Base-by-base conservation (phyloP, 2,888 invertebrate species). In the Ariolimax columbianus region DNA sequence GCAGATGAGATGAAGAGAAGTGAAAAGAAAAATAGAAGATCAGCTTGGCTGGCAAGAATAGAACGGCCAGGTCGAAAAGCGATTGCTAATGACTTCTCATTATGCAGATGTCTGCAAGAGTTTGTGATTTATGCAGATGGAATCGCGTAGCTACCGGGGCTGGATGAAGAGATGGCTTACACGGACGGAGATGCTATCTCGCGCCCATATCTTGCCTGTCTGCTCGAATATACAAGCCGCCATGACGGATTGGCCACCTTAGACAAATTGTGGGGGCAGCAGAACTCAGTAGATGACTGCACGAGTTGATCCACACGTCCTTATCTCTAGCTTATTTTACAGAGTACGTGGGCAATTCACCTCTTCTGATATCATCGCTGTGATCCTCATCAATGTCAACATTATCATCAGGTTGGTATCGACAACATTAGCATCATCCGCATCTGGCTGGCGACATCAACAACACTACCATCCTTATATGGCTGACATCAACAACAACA, bases 41-140 rank as follows among this genome's bases (percentile, higher is more conserved):
- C 14, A 66, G 47, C n/a, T 43, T 23, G 83, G n/a, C n/a, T 14
- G 30, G 30, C 23, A 59, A 1, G 51, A 59, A 84, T 19, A 30
- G 40, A 11, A 55, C 14, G 38, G 36, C n/a, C 66, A 78, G 72
- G 51, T 23, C 23, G 70, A 70, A 78, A 51, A 23, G 30, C 63
- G 84, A 36, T 51, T 51, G 70, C 70, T 72, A 78, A 82, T 82
- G 73, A 72, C 73, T 38, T 72, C 82, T 82, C 82, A 82, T 82
- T 82, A 82, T 82, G 68, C 82, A 73, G 51, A 72, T 72, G 73
- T 82, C 82, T 82, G 82, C 72, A 51, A 55, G 63, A 43, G 26
- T 47, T 63, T 68, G 33, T 68, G 80, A 80, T 80, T 80, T 68
- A 80, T 80, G 80, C 80, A 68, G 68, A 80, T 80, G 47, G 66